Evolutionary conservation across 2,888 invertebrate species (phyloP).

Genomic region (Drymonia ruficornis): DNA sequence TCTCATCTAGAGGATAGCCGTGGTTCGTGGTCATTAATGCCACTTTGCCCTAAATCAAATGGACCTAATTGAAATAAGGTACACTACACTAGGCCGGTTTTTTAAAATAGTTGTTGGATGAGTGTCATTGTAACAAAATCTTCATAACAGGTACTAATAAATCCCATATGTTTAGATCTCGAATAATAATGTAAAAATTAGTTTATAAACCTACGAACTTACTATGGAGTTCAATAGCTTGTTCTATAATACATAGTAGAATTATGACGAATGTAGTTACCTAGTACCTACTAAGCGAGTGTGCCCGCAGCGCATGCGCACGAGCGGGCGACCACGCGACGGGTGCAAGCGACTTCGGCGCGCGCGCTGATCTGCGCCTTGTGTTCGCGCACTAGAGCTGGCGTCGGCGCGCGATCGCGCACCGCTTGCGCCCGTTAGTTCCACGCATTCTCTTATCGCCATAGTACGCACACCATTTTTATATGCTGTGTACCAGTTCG

Average conservation of each 20-base stretch:
- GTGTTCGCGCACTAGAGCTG: slow-evolving; percentile 17
- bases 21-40: too few species aligned
- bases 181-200: too few species aligned
- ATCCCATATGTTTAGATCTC: too few species aligned
- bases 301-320: slow-evolving; percentile 2
- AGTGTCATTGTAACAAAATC: too few species aligned
- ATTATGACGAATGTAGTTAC: neutral
- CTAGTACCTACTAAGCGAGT: neutral
- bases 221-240: neutral
- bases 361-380: slow-evolving; percentile 9
- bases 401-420: slow-evolving; percentile 11
- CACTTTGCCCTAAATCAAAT: too few species aligned
- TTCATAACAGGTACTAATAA: too few species aligned
- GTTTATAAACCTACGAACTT: too few species aligned
- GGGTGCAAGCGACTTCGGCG: slow-evolving; percentile 8
- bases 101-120: too few species aligned
- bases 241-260: neutral
- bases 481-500: slow-evolving; percentile 45
- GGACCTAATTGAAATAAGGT: too few species aligned
- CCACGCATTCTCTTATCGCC: slow-evolving; percentile 43
- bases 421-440: slow-evolving; percentile 21
- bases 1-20: too few species aligned
- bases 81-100: too few species aligned
- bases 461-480: slow-evolving; percentile 47
- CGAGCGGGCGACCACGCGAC: slow-evolving; percentile 5